These are phyloP conservation scores for Natator depressus DNA, from an alignment of 2,113 vertebrate genomes.

Conservation along the genomic window DNA sequence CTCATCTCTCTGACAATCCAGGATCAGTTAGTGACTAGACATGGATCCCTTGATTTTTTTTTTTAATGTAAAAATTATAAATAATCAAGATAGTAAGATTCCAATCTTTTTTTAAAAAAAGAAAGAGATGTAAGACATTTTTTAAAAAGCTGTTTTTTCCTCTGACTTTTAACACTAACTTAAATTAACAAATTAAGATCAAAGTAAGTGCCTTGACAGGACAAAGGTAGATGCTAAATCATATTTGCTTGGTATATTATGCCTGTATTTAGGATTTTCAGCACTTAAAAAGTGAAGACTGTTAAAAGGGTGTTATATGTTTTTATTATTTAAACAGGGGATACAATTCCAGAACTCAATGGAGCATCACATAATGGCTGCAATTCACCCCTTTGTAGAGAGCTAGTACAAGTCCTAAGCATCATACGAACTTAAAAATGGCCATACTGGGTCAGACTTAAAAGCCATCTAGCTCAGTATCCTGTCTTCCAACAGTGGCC, in stretches of 20 bases:
- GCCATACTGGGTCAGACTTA: no score
- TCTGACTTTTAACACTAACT: neutral
- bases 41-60: neutral
- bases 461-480: no score
- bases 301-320: neutral
- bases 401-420: no score
- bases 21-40: neutral
- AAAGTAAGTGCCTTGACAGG: neutral
- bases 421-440: no score
- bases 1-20: neutral
- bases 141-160: fast-evolving
- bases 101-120: neutral
- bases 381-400: no score
- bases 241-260: neutral
- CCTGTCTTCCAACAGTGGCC: no score
- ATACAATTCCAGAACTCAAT: no score
- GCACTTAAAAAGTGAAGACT: neutral
- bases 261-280: neutral
- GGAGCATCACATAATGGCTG: no score
- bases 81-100: neutral
- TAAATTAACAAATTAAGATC: neutral
- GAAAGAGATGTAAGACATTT: neutral
- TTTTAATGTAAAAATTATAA: no score
- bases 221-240: neutral
- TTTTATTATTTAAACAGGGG: neutral